Evolutionary conservation across 2,797 vertebrate genomes (phyloP).

Genomic region (Bradypodion ventrale): DNA sequence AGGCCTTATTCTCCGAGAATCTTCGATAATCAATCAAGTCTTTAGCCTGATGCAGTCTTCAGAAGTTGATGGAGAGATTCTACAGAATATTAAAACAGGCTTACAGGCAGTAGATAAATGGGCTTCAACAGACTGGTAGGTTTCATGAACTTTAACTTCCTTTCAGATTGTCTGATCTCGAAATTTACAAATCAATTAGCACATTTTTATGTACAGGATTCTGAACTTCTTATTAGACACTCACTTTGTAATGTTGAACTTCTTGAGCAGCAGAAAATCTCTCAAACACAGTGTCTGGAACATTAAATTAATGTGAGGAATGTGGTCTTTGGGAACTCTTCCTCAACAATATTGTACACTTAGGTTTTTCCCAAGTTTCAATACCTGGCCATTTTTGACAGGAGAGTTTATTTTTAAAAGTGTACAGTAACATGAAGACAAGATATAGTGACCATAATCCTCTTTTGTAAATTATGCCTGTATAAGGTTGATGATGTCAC

Average conservation of each 20-base stretch:
- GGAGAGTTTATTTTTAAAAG: background rate
- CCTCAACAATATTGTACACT: background rate
- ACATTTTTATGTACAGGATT: background rate
- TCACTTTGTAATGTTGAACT: background rate
- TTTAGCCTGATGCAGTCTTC: conserved; percentile 86
- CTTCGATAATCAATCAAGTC: conserved; percentile 88
- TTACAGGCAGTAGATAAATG: conserved; percentile 88
- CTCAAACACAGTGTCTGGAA: background rate
- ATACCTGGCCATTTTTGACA: background rate
- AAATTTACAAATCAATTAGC: background rate
- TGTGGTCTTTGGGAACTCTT: background rate
- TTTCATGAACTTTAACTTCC: background rate
- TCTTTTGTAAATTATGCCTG: no score
- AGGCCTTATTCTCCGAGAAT: conserved; percentile 91
- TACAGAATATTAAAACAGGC: conserved; percentile 87
- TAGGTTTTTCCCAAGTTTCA: background rate
- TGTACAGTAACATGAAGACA: background rate
- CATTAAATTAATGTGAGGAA: background rate
- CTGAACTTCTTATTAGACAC: background rate
- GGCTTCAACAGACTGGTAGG: conserved; percentile 93
- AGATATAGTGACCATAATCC: background rate
- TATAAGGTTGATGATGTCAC: no score
- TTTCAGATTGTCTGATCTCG: background rate
- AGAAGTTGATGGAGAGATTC: conserved; percentile 86
- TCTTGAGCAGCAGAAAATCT: no score